Conservation (phyloP, 2,888 invertebrate species). For the Noctua pronuba region DNA sequence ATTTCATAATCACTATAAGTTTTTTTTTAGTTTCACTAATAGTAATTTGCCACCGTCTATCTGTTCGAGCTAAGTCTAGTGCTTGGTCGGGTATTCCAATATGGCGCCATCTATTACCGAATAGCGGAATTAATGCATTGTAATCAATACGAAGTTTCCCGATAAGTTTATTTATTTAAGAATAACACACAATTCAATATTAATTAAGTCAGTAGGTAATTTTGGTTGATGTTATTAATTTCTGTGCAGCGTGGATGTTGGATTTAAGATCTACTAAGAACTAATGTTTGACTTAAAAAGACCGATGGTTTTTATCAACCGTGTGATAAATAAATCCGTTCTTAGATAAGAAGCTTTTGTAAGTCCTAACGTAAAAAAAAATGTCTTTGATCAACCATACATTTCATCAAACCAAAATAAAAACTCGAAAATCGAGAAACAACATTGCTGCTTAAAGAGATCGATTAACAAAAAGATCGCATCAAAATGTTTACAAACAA, state of each 20-base stretch:
- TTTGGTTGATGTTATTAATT: not conserved
- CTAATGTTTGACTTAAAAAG: not conserved
- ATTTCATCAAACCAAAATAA: not conserved
- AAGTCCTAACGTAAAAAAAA: not conserved
- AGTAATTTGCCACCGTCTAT: not conserved
- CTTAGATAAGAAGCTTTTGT: not conserved
- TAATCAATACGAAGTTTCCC: conserved; percentile 37
- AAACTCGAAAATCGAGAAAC: not conserved
- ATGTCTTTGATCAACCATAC: not conserved
- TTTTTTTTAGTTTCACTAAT: no score
- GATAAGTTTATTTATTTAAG: not conserved
- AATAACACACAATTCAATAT: not conserved
- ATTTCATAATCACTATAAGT: not conserved
- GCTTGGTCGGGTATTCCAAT: not conserved
- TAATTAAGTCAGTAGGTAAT: not conserved
- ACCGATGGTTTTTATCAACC: not conserved
- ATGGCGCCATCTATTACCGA: conserved; percentile 79
- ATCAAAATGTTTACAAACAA: conserved; percentile 1
- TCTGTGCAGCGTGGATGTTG: no score
- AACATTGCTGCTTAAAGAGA: not conserved
- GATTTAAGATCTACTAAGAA: not conserved
- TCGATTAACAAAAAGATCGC: not conserved
- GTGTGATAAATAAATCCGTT: not conserved
- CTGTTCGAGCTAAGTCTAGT: not conserved
- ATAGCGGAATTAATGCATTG: conserved; percentile 68